A percentile compares a stretch with the other conserved stretches of the same genome.
Evolutionary conservation across 1,140 invertebrate species (phyloP).

Genomic region (Scaptodrosophila lebanonensis): DNA sequence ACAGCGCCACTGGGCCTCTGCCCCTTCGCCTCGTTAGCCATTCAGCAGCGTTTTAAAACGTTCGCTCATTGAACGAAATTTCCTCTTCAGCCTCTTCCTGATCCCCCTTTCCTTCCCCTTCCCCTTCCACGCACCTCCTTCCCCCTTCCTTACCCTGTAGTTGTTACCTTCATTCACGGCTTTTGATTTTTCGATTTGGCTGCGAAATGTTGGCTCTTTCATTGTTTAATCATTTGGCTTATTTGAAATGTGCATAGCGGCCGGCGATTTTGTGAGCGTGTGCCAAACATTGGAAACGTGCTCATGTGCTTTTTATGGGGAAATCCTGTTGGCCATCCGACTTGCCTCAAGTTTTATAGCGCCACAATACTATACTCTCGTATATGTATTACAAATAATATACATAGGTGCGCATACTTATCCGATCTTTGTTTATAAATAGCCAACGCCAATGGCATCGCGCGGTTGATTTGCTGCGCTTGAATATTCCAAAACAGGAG

Average conservation of each 20-base stretch:
- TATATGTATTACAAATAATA: no score
- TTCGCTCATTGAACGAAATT: conserved; percentile 59
- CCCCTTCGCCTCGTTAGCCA: not conserved
- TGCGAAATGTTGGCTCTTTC: no score
- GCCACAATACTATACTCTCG: conserved; percentile 28
- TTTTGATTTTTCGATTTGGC: no score
- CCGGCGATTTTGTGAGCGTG: conserved; percentile 14
- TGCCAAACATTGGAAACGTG: conserved; percentile 16
- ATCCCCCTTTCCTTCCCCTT: not conserved
- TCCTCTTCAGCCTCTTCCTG: conserved; percentile 48
- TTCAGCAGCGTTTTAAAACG: conserved; percentile 15
- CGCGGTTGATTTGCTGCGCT: conserved; percentile 28
- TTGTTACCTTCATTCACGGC: not conserved
- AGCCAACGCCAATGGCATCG: conserved; percentile 27
- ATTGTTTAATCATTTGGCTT: no score
- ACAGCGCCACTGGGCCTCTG: conserved; percentile 1
- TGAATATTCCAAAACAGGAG: not conserved
- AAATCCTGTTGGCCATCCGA: conserved; percentile 61
- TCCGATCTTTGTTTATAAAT: no score
- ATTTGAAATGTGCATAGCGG: no score
- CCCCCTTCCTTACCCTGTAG: not conserved
- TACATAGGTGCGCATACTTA: no score
- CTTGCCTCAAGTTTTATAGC: conserved; percentile 57
- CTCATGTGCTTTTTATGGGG: conserved; percentile 66
- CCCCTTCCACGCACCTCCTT: not conserved